These are phyloP conservation scores for Mesorhabditis sp. DNA, from an alignment of 2,888 invertebrate species.

Conservation along the genomic window DNA sequence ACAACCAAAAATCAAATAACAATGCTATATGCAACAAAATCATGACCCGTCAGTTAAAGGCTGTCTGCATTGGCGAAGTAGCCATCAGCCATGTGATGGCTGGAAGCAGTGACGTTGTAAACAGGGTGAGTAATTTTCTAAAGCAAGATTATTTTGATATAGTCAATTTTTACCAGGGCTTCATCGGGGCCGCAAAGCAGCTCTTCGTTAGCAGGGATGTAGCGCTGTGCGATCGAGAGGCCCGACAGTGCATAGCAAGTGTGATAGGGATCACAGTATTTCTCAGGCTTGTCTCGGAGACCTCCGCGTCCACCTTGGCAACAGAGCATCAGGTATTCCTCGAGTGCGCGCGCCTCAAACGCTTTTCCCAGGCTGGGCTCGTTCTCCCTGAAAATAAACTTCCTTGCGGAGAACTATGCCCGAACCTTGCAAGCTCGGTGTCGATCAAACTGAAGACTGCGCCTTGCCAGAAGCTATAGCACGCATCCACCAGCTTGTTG, in stretches of 20 bases:
- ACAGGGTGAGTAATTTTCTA: conserved; percentile 37
- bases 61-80: conserved; percentile 8
- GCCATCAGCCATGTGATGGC: conserved; percentile 29
- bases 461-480: conserved; percentile 99
- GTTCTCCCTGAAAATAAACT: conserved; percentile 8
- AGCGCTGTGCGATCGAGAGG: conserved; percentile 83
- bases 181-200: no score
- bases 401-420: not conserved
- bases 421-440: conserved; percentile 27
- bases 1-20: no score
- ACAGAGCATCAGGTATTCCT: conserved; percentile 88
- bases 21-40: no score
- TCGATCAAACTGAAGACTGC: conserved; percentile 71
- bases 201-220: conserved; percentile 14
- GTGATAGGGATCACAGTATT: conserved; percentile 87
- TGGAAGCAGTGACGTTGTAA: conserved; percentile 34
- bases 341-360: conserved; percentile 67
- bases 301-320: conserved; percentile 79
- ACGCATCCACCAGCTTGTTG: conserved; percentile 95
- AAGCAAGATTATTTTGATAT: not conserved
- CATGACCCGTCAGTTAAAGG: no score
- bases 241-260: conserved; percentile 94
- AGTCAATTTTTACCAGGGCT: no score
- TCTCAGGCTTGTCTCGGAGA: conserved; percentile 90
- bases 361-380: conserved; percentile 13